phyloP scores from a whole-genome alignment of 1,140 invertebrate species.

The Conopomorpha cramerella region DNA sequence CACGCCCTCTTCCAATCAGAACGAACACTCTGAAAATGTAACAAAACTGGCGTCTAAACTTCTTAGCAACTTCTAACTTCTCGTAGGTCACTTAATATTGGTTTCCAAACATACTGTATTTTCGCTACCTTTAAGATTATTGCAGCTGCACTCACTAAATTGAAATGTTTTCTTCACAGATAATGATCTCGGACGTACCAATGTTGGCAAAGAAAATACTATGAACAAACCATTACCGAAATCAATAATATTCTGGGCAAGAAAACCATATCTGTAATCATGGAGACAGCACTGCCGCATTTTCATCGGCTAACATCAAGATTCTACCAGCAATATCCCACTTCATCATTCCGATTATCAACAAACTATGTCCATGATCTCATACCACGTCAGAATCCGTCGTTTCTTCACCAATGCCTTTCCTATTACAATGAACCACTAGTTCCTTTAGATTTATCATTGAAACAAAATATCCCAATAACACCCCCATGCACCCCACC shows the following conservation, averaged over 20 bases:
- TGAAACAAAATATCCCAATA: conserved; percentile 59
- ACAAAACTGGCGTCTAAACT: too few species aligned
- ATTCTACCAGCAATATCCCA: conserved; percentile 45
- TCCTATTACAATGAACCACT: conserved; percentile 55
- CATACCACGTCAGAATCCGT: conserved; percentile 41
- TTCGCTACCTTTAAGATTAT: too few species aligned
- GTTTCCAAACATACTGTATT: too few species aligned
- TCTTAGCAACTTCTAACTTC: too few species aligned
- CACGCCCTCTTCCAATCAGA: too few species aligned
- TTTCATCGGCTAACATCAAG: conserved; percentile 37
- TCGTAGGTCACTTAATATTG: too few species aligned
- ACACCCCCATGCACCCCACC: conserved; percentile 67
- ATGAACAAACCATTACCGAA: background rate
- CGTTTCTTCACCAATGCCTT: conserved; percentile 44
- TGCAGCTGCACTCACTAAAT: too few species aligned
- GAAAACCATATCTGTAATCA: conserved; percentile 11
- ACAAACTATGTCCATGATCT: conserved; percentile 43
- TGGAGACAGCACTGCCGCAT: conserved; percentile 45
- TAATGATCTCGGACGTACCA: too few species aligned
- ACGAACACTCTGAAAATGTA: too few species aligned
- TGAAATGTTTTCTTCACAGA: too few species aligned
- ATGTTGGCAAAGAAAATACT: background rate
- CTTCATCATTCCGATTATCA: conserved; percentile 30
- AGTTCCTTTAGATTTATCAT: conserved; percentile 61
- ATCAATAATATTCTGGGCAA: background rate